Evolutionary conservation across 2,888 invertebrate species (phyloP), one percentile per base, ranked within the genome.

Genomic region (Gymnosoma rotundatum): DNA sequence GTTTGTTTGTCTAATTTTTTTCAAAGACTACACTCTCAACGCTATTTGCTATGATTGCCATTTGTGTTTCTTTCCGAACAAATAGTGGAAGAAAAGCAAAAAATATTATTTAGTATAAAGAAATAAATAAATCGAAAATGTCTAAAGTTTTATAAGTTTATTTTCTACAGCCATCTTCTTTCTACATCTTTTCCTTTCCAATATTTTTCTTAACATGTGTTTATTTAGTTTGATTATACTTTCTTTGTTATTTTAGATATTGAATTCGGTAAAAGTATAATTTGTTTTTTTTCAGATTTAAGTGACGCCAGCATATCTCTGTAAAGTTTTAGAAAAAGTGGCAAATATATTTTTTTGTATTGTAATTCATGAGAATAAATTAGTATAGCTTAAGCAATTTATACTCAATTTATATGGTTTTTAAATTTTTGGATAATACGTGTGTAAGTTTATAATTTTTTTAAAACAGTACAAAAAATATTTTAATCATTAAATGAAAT

Each of bases 61-160:
- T 2, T 48, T 54, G 12, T 8, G 58, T 48, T 58, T 60, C 18
- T 36, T 4, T n/a, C 45, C 16, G 8, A 20, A 50, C 6, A 32
- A 58, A 45, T 38, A 32, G 12, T 45, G 12, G 18, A 10, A 20
- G 14, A 20, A 58, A 6, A 45, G 20, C 48, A 50, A 48, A 58
- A 52, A 45, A 69, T 64, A 12, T 12, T 42, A 1, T 12, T 6
- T 42, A 12, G 38, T 2, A 74, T 56, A 66, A 52, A 74, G 25
- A 75, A 61, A 83, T 54, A 83, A 72, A 75, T 54, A 52, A 32
- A 32, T 5, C 5, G 70, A 66, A 76, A 83, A 75, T 52, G 61
- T 63, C 50, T 8, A 76, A 80, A 80, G 67, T 83, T 83, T 73
- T 83, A 76, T 72, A 45, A 83, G 75, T 67, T 69, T 76, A 42